Evolutionary conservation across 64 coral and sea anemone species (phyloP).

Genomic region (Actinia equina): DNA sequence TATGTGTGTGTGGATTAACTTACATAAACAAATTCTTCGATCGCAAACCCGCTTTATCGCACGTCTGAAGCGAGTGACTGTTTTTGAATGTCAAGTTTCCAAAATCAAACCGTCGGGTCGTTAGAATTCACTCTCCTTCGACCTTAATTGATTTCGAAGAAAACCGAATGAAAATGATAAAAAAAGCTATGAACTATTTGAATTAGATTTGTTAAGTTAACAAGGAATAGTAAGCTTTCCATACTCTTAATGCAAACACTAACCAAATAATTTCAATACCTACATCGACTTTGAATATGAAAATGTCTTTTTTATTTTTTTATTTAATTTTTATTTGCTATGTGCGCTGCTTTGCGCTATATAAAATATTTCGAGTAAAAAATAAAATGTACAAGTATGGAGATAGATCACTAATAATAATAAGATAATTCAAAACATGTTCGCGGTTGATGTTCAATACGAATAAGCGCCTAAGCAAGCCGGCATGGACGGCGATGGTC

Average conservation of each 20-base stretch:
- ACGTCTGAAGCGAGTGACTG: neutral
- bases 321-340: neutral
- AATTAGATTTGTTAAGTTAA: neutral
- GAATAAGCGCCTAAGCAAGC: neutral
- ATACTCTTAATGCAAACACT: neutral
- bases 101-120: neutral
- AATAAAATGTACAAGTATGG: neutral
- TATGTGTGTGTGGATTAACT: neutral
- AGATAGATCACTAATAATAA: neutral
- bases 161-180: neutral
- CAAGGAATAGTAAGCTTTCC: neutral
- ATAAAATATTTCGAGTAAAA: neutral
- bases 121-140: neutral
- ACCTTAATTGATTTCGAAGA: neutral
- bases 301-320: neutral
- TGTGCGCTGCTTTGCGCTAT: neutral
- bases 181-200: neutral
- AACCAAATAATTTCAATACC: neutral
- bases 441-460: slow-evolving; percentile 5
- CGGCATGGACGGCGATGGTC: neutral
- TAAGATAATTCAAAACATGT: neutral
- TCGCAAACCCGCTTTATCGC: neutral
- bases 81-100: neutral
- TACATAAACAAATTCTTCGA: slow-evolving; percentile 6
- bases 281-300: neutral